These are phyloP conservation scores for Benitochromis conjunctus DNA, from an alignment of 2,113 vertebrate genomes.

Conservation along the genomic window DNA sequence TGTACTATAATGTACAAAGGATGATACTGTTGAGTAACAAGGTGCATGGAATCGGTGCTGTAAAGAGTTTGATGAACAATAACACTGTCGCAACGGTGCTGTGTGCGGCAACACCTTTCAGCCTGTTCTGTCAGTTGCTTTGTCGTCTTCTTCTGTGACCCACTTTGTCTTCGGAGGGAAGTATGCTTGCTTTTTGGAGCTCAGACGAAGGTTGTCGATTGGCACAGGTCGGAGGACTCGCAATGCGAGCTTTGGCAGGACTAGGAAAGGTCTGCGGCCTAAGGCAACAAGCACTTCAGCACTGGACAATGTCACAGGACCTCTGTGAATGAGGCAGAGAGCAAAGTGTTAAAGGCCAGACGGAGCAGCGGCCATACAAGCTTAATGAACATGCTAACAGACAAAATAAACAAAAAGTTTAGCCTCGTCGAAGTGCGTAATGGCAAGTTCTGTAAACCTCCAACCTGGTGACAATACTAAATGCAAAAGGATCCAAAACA, in stretches of 20 bases:
- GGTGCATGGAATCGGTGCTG: constrained; percentile 70
- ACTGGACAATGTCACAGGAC: constrained; percentile 65
- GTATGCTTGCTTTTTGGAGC: constrained; percentile 19
- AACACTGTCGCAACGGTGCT: constrained; percentile 31
- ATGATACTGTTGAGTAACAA: constrained; percentile 74
- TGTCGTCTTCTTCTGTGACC: constrained; percentile 1
- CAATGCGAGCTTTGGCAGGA: constrained; percentile 7
- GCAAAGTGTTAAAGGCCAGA: constrained; percentile 1
- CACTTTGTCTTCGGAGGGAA: not conserved
- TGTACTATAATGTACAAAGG: constrained; percentile 60
- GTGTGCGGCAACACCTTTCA: not conserved
- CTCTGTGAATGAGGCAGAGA: constrained; percentile 50
- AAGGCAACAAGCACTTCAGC: constrained; percentile 6
- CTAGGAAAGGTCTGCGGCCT: not conserved
- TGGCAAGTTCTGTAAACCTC: not conserved
- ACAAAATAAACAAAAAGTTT: not conserved
- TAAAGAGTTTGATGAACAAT: constrained; percentile 16
- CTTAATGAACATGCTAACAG: not conserved
- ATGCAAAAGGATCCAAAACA: not conserved
- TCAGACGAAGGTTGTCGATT: constrained; percentile 36
- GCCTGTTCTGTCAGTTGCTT: constrained; percentile 1
- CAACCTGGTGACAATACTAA: constrained; percentile 19
- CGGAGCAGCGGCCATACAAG: not conserved
- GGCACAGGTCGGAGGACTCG: constrained; percentile 50
- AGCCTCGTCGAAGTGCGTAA: not conserved